Evolutionary conservation across 2,797 vertebrate genomes (phyloP), one percentile per base, ranked within the genome.

Genomic region (Hydrocynus forskahlii): DNA sequence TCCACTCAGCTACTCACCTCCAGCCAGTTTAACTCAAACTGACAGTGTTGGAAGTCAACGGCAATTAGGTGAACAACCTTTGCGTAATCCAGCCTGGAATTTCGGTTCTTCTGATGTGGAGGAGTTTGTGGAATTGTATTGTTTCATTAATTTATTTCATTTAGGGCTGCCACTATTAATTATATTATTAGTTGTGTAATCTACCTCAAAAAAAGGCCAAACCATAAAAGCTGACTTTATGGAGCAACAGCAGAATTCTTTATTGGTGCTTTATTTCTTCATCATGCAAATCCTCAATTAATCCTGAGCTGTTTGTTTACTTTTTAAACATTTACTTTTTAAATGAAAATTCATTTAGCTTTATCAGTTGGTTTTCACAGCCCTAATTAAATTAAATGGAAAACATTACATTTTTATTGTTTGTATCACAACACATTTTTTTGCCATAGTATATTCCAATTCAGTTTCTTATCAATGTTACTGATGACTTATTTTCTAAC

Each of bases 41-140:
- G 89, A 87, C 87, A 84, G 80, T 50, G 75, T 3, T 64, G 45
- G 80, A 25, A 40, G 59, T 67, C 60, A 60, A 74, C 76, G 64
- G 67, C 78, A 40, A 4, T 19, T 78, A 84, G 70, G 78, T 38
- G 64, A 78, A 62, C 76, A 84, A 55, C 75, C 45, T n/a, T 10
- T 85, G 43, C 71, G 83, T 85, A 66, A 66, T 86, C 86, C 29
- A 88, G 76, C 59, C 70, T 82, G 38, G 21, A 82, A 68, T 62
- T 57, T 71, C 19, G 67, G 43, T 54, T 73, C 68, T 69, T 14
- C 63, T 52, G 29, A 59, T 80, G 52, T 74, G 68, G 55, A 52
- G 38, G 25, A 59, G 7, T 8, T 38, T 66, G 35, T 74, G 21
- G 76, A 78, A 54, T 81, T 69, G 52, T 40, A 16, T 38, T 3